Evolutionary conservation across 2,113 vertebrate species (phyloP), one percentile per base, ranked within the genome.

Genomic region (Ceyx margarethae): DNA sequence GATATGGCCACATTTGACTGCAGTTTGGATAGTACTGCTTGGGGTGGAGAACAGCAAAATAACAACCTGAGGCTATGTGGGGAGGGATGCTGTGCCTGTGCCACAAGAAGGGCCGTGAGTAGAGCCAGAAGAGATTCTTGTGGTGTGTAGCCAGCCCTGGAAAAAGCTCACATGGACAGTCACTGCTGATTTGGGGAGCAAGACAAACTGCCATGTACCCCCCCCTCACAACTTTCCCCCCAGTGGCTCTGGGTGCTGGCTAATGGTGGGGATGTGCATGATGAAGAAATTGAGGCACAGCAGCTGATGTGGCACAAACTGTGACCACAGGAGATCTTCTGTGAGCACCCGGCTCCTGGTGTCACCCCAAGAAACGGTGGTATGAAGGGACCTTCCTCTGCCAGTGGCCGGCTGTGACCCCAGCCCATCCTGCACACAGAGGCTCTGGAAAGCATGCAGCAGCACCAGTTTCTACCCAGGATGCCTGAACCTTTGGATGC

Each of bases 221-320:
- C 61, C 61, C 11, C 56, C 11, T 19, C 48, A 9, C 15, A 9
- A 22, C 23, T 1, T 0, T 9, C 23, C 12, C 2, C 3, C 18
- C 28, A 31, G 17, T 0, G 8, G 14, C 18, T 16, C 62, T 2
- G 13, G 9, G 19, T 37, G 12, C 5, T 4, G 9, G 54, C 16
- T 33, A 11, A 22, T 1, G 1, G 19, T 15, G 5, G 19, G 33
- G 35, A 23, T 0, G 0, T 18, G 11, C 0, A 2, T 0, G 20
- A 3, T 4, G 51, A 83, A 72, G 87, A 95, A 90, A 86, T 87
- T 54, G 93, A 95, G 93, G 89, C 91, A 93, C 33, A 0, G 85
- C 25, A 29, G 60, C 50, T 9, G 60, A 9, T 3, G 20, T 74
- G 29, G 29, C 33, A n/a, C 45, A 4, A n/a, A 11, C 18, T 25